Percentiles rank a stretch among this genome's conserved stretches.
Conservation (phyloP, 2,888 invertebrate genomes). For the Leptopilina myrica region DNA sequence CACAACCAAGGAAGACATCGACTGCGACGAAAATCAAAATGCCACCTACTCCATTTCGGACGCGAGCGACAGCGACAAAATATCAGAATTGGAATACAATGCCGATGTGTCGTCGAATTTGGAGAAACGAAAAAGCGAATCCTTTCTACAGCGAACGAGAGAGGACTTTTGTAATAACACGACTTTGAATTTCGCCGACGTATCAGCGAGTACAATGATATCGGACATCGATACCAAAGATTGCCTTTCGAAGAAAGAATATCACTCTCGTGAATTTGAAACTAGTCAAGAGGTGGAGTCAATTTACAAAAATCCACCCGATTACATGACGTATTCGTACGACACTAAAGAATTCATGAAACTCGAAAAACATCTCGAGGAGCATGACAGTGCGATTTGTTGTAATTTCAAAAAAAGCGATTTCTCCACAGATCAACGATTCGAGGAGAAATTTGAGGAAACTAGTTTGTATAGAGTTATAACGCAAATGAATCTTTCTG, state of each 20-base stretch:
- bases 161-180: constrained; percentile 44
- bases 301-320: constrained; percentile 39
- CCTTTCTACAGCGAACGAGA: neutral
- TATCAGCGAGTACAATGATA: constrained; percentile 47
- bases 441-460: constrained; percentile 59
- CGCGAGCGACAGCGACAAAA: constrained; percentile 45
- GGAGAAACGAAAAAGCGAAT: constrained; percentile 43
- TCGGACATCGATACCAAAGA: constrained; percentile 2
- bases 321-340: constrained; percentile 61
- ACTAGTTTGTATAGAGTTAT: constrained; percentile 61
- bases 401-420: constrained; percentile 41
- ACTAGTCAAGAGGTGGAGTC: constrained; percentile 19
- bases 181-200: constrained; percentile 57
- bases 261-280: constrained; percentile 29
- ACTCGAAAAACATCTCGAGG: constrained; percentile 57
- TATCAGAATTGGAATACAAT: constrained; percentile 49
- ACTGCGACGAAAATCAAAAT: constrained; percentile 34
- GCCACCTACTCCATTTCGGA: constrained; percentile 59
- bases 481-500: constrained; percentile 59
- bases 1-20: constrained; percentile 23
- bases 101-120: constrained; percentile 60
- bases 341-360: constrained; percentile 67
- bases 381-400: constrained; percentile 38
- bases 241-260: neutral
- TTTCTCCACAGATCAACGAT: neutral